Evolutionary conservation across 1,140 invertebrate genomes (phyloP).

Genomic region (Danaus melanippus): DNA sequence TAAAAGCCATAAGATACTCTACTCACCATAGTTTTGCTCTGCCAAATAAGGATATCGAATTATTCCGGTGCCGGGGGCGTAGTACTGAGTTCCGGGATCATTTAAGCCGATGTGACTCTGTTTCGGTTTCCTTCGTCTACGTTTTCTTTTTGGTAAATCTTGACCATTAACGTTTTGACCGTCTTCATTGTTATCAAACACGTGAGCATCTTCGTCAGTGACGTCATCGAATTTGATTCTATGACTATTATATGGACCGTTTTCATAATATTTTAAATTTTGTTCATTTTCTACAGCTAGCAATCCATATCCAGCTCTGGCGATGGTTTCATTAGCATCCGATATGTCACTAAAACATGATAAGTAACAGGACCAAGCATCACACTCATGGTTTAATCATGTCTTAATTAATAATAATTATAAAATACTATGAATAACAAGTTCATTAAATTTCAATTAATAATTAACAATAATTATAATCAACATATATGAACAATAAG

Average conservation of each 20-base stretch:
- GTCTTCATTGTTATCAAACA: neutral
- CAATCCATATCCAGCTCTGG: constrained; percentile 13
- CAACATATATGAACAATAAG: neutral
- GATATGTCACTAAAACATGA: constrained; percentile 25
- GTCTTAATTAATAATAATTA: no score
- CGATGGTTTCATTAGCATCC: constrained; percentile 9
- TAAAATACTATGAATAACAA: neutral
- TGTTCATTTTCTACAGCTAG: constrained; percentile 13
- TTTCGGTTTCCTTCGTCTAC: constrained; percentile 6
- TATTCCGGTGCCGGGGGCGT: neutral
- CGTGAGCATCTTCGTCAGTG: neutral
- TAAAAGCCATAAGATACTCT: neutral
- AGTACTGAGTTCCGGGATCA: neutral
- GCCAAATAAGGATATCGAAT: constrained; percentile 1
- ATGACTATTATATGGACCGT: neutral
- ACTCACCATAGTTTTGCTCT: constrained; percentile 8
- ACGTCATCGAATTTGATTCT: constrained; percentile 8
- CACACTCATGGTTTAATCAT: no score
- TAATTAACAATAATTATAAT: no score
- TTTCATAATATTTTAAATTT: neutral
- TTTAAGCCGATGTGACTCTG: constrained; percentile 2
- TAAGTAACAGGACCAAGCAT: neutral
- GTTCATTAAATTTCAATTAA: no score
- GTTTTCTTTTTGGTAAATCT: constrained; percentile 9
- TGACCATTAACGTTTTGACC: constrained; percentile 5